A percentile compares a stretch with the other conserved stretches of the same genome.
These are phyloP conservation scores for Heliconius charithonia DNA, from an alignment of 2,888 invertebrate genomes.

Conservation along the genomic window DNA sequence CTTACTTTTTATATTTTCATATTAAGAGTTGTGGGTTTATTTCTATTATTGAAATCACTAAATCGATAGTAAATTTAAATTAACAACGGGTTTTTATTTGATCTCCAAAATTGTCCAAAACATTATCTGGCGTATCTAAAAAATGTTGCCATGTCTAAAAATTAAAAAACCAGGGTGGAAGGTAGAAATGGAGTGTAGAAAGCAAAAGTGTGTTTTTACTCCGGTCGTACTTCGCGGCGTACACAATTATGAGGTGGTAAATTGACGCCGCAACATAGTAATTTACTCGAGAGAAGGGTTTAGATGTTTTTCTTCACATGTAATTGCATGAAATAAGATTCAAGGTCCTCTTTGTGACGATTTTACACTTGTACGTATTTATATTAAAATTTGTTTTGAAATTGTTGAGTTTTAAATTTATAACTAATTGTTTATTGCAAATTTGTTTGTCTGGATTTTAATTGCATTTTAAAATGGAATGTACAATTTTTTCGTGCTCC, in stretches of 20 bases:
- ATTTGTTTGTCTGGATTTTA: too few species aligned
- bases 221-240: neutral
- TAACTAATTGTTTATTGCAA: too few species aligned
- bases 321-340: slow-evolving; percentile 25
- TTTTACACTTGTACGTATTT: neutral
- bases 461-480: too few species aligned
- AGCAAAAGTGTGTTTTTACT: slow-evolving; percentile 17
- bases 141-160: too few species aligned
- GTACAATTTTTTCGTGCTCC: neutral
- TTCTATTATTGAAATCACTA: too few species aligned
- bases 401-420: neutral
- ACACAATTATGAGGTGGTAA: slow-evolving; percentile 24
- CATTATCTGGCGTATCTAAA: too few species aligned
- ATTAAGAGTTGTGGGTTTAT: too few species aligned
- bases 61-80: too few species aligned
- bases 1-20: too few species aligned
- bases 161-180: too few species aligned
- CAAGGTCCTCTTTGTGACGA: neutral
- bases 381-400: neutral
- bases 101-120: too few species aligned
- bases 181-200: neutral
- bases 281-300: slow-evolving; percentile 14
- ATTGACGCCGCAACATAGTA: slow-evolving; percentile 18
- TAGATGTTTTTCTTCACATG: slow-evolving; percentile 14
- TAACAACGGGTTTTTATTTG: too few species aligned